Evolutionary conservation across 2,888 invertebrate species (phyloP).

Genomic region (Sesamia inferens): DNA sequence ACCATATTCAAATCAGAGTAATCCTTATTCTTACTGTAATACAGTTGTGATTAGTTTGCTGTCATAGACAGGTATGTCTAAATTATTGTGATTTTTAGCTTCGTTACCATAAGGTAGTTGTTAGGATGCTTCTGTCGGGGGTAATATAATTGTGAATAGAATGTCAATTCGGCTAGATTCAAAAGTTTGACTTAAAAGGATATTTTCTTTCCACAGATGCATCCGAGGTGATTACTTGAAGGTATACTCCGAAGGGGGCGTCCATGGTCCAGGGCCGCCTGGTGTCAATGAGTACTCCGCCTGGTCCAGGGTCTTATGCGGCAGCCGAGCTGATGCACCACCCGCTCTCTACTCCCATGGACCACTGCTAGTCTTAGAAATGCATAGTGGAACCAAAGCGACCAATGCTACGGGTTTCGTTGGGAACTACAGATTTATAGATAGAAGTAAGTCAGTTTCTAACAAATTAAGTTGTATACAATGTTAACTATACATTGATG

Average conservation of each 20-base stretch:
- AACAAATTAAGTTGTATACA: not conserved
- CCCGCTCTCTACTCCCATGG: slow-evolving; percentile 94
- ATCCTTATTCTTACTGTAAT: too few relatives aligned
- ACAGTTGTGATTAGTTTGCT: too few relatives aligned
- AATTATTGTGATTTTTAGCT: too few relatives aligned
- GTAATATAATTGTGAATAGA: too few relatives aligned
- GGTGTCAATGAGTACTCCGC: slow-evolving; percentile 94
- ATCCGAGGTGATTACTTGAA: slow-evolving; percentile 93
- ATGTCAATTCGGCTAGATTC: not conserved
- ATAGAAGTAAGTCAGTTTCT: slow-evolving; percentile 90
- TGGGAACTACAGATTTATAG: slow-evolving; percentile 94
- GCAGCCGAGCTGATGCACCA: slow-evolving; percentile 92
- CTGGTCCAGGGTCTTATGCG: slow-evolving; percentile 94
- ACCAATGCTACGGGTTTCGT: slow-evolving; percentile 92
- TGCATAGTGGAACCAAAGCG: slow-evolving; percentile 90
- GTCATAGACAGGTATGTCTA: too few relatives aligned
- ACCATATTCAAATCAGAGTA: too few relatives aligned
- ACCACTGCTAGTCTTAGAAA: slow-evolving; percentile 92
- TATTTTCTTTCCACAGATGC: slow-evolving; percentile 90
- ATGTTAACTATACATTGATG: not conserved
- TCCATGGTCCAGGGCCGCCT: slow-evolving; percentile 92
- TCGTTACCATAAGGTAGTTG: too few relatives aligned
- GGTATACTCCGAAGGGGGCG: slow-evolving; percentile 94
- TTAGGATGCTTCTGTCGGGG: too few relatives aligned
- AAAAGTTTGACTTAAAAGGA: not conserved